phyloP scores from a whole-genome alignment of 2,113 vertebrate species.

The Spilogale gracilis region DNA sequence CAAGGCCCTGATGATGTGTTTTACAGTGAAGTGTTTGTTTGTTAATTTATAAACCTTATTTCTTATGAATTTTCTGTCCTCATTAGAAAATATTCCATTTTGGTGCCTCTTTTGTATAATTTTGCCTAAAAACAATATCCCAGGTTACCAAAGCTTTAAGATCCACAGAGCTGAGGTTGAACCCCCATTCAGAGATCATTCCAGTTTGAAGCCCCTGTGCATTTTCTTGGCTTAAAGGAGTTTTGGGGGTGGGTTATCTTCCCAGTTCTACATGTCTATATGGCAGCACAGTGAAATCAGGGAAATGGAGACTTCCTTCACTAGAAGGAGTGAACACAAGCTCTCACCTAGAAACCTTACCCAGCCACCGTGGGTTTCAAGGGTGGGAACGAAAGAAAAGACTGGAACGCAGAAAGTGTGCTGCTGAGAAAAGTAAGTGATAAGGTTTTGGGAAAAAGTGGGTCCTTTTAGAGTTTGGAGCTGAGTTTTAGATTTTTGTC shows the following conservation, averaged over 20 bases:
- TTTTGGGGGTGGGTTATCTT: not conserved
- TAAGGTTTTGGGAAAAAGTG: not conserved
- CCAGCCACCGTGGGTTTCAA: not conserved
- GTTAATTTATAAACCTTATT: not conserved
- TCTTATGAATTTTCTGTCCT: not conserved
- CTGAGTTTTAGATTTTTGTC: not conserved
- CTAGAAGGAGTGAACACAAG: not conserved
- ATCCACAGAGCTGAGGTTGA: not conserved
- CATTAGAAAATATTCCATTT: not conserved
- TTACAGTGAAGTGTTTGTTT: not conserved
- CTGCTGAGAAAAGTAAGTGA: not conserved
- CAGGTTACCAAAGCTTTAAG: not conserved
- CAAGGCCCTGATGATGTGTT: not conserved
- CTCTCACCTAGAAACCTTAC: fast-evolving
- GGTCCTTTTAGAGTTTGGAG: not conserved
- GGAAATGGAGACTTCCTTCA: not conserved
- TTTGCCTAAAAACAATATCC: not conserved
- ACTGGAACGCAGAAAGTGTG: not conserved
- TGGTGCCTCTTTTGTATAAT: not conserved
- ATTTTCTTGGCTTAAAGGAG: not conserved
- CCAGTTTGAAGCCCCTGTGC: not conserved
- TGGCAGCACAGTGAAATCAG: not conserved
- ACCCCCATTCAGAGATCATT: not conserved
- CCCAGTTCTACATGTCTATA: not conserved
- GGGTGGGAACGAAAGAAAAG: not conserved